These are phyloP conservation scores for Ursus arctos DNA, from an alignment of 2,113 vertebrate species.

Conservation along the genomic window DNA sequence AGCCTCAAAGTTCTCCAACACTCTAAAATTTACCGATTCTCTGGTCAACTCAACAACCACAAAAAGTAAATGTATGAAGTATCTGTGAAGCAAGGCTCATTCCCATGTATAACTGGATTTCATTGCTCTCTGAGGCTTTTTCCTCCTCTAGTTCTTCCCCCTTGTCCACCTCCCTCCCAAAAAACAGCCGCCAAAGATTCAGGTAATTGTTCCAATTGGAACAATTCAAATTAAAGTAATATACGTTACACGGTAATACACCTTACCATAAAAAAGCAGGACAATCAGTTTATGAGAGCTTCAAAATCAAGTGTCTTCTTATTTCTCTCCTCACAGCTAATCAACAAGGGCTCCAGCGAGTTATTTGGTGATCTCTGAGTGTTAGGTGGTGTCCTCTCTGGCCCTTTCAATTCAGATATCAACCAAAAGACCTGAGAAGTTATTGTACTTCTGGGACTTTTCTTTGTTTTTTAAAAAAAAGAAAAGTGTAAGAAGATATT, in stretches of 20 bases:
- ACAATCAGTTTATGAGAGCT: slow-evolving; percentile 44
- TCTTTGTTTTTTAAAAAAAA: slow-evolving; percentile 57
- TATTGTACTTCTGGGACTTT: slow-evolving; percentile 75
- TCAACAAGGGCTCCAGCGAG: slow-evolving; percentile 68
- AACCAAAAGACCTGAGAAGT: slow-evolving; percentile 79
- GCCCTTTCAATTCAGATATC: slow-evolving; percentile 81
- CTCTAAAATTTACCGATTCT: background rate
- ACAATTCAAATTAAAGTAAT: background rate
- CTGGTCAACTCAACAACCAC: slow-evolving; percentile 21
- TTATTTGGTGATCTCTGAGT: slow-evolving; percentile 81
- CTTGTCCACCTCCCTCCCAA: background rate
- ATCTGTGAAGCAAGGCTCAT: background rate
- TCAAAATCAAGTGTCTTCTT: slow-evolving; percentile 59
- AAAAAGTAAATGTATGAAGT: slow-evolving; percentile 22
- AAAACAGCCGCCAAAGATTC: background rate
- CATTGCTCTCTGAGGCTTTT: background rate
- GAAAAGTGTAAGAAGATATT: slow-evolving; percentile 81
- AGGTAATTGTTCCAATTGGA: background rate
- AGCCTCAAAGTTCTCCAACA: slow-evolving; percentile 34
- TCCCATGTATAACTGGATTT: background rate
- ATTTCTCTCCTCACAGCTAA: slow-evolving; percentile 70
- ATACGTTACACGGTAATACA: background rate
- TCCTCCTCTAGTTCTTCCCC: background rate
- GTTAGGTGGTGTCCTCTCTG: slow-evolving; percentile 63
- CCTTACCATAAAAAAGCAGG: background rate